These are phyloP conservation scores for Anguilla obscura DNA, from an alignment of 2,797 vertebrate genomes.

Conservation along the genomic window DNA sequence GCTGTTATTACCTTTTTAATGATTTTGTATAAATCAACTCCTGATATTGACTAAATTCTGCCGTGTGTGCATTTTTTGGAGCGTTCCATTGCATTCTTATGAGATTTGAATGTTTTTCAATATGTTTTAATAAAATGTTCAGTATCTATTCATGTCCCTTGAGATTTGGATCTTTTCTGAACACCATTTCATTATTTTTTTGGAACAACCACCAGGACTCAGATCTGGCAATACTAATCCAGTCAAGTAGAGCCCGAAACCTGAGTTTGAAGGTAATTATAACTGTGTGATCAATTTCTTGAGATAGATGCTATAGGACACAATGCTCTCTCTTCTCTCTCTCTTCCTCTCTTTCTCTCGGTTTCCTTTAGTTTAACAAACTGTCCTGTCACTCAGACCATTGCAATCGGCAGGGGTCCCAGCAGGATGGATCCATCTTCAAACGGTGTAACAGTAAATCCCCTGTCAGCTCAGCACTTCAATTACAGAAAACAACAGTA, in stretches of 20 bases:
- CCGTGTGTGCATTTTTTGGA: neutral
- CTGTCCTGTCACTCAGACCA: constrained; percentile 33
- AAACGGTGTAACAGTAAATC: constrained; percentile 47
- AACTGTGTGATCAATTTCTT: neutral
- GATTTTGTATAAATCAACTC: neutral
- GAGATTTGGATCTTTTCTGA: neutral
- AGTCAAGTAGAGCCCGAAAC: neutral
- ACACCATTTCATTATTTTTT: neutral
- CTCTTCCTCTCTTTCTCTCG: neutral
- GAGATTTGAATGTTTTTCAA: too few relatives aligned
- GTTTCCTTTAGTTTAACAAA: constrained; percentile 51
- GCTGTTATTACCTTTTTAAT: neutral
- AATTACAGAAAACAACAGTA: constrained; percentile 49
- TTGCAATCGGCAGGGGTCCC: constrained; percentile 36
- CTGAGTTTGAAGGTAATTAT: neutral
- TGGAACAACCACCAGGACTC: neutral
- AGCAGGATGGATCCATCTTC: constrained; percentile 49
- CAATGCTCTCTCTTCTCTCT: neutral
- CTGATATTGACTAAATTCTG: neutral
- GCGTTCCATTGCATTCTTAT: neutral
- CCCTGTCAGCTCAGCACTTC: constrained; percentile 40
- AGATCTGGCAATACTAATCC: neutral
- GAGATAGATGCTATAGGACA: neutral
- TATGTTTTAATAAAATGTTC: neutral
- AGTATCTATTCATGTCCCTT: neutral